Conservation (phyloP, 2,113 vertebrate genomes). For the Malurus melanocephalus region DNA sequence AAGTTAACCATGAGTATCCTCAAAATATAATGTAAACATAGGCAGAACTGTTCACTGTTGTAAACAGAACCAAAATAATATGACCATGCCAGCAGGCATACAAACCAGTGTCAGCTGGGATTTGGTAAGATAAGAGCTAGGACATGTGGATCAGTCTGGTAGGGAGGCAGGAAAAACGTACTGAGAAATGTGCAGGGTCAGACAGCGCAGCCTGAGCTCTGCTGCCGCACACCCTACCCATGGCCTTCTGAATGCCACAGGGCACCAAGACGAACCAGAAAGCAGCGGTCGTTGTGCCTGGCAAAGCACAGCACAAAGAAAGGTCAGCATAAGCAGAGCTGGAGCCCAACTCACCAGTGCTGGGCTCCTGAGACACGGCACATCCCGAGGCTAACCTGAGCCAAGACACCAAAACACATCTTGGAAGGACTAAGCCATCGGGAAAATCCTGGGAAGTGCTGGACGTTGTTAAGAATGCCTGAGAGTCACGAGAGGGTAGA, state of each 20-base stretch:
- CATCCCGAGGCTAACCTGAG: neutral
- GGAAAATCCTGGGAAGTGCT: neutral
- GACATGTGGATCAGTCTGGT: neutral
- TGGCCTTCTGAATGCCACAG: neutral
- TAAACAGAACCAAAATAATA: neutral
- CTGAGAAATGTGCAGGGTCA: neutral
- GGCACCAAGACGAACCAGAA: neutral
- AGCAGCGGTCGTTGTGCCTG: neutral
- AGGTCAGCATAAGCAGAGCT: neutral
- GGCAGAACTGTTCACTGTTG: neutral
- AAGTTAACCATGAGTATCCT: neutral
- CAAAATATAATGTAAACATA: neutral
- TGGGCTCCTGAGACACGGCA: fast-evolving
- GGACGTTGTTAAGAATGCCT: neutral
- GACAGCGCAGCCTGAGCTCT: neutral
- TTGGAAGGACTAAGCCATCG: neutral
- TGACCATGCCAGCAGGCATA: neutral
- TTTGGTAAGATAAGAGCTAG: neutral
- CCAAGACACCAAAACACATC: fast-evolving
- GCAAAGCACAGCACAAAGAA: neutral
- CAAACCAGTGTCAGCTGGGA: neutral
- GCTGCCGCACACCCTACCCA: neutral
- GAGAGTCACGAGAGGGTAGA: neutral
- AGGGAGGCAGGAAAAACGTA: neutral
- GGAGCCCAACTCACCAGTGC: neutral